Base-by-base conservation (phyloP, 2,888 invertebrate species). In the Cyrtodaria siliqua region DNA sequence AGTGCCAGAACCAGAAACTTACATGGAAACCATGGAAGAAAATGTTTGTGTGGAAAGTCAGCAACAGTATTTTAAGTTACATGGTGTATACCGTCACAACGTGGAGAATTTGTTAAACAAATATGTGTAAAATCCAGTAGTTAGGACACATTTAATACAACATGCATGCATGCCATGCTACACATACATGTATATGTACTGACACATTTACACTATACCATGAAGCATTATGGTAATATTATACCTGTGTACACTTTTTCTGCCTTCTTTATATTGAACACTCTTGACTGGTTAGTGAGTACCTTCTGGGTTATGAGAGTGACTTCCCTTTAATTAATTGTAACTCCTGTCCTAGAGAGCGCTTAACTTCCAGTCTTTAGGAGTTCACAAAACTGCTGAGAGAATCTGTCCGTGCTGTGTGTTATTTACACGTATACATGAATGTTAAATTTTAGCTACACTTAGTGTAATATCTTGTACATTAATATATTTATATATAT, bases 361-460 rank as follows among this genome's bases (percentile, higher is more conserved):
- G 4, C 20, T 47, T 47, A 16, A 23, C 20, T 20, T 9, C 23
- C n/a, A 23, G 29, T 53, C n/a, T 16, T n/a, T 26, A 26, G 26
- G 53, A 53, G 53, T 26, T 53, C 24, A 24, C 53, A 53, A 53
- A 24, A 53, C 53, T 53, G 53, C 53, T 53, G 53, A 53, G 53
- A 53, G 53, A 27, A 53, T n/a, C 14, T 26, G 26, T 26, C 53
- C 16, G 16, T 20, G 20, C 4, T 53, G 27, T 9, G 9, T 53
- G 16, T 53, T 53, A 27, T 26, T 27, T 53, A 26, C 26, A 26
- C 20, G n/a, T 26, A n/a, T 53, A 27, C 24, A 26, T 53, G 14
- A 20, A 23, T 50, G 27, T 53, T 53, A 23, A 50, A 50, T 26
- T 16, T 53, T 53, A 27, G 29, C 27, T 53, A 26, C 53, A 53